Conservation (phyloP, 2,113 vertebrate genomes). For the Urocolius indicus region DNA sequence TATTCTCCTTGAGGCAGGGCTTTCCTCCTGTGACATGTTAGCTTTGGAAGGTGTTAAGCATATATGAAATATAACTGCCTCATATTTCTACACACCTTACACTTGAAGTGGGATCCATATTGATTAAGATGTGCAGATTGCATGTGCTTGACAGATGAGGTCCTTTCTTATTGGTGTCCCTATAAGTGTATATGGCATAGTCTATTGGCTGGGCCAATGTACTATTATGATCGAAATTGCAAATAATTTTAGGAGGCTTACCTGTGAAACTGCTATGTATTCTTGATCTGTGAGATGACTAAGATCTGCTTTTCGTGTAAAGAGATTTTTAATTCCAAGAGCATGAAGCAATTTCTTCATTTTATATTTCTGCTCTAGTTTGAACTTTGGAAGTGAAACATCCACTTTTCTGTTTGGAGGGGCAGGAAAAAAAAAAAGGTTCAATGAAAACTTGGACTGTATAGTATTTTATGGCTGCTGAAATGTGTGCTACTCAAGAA, state of each 20-base stretch:
- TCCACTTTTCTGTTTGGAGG: constrained; percentile 82
- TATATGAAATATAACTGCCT: not conserved
- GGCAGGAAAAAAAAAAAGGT: not conserved
- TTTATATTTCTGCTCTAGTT: constrained; percentile 86
- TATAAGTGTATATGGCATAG: not conserved
- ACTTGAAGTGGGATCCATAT: not conserved
- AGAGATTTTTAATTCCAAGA: constrained; percentile 83
- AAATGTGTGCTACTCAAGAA: not conserved
- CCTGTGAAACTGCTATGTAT: constrained; percentile 85
- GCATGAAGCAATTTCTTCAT: constrained; percentile 84
- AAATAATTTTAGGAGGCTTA: constrained; percentile 48
- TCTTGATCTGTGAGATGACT: constrained; percentile 76
- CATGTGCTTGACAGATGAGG: not conserved
- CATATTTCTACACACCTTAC: not conserved
- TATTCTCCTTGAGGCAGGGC: not conserved
- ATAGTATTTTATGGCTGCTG: not conserved
- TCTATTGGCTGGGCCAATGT: constrained; percentile 43
- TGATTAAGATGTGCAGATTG: not conserved
- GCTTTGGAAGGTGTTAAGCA: not conserved
- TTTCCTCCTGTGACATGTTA: not conserved
- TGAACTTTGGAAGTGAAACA: constrained; percentile 89
- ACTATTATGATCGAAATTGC: constrained; percentile 48
- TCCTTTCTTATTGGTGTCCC: not conserved
- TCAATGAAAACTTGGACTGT: not conserved
- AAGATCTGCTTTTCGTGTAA: constrained; percentile 81